These are phyloP conservation scores for Galeopterus variegatus DNA, from an alignment of 2,113 vertebrate genomes.

Conservation along the genomic window DNA sequence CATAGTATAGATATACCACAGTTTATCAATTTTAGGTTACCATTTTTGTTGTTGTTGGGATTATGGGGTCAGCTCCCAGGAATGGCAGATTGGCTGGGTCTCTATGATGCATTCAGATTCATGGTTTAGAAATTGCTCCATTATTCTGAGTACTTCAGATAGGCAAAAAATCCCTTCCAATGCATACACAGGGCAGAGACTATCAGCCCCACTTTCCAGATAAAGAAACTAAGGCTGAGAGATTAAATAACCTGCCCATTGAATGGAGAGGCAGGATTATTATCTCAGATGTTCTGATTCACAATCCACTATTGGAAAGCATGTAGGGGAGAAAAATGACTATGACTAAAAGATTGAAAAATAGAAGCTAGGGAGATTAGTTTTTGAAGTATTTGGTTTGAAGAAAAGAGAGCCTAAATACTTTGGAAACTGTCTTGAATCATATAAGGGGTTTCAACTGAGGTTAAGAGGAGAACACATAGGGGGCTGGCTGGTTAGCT, in stretches of 20 bases:
- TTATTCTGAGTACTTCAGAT: not conserved
- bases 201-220: not conserved
- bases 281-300: not conserved
- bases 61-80: not conserved
- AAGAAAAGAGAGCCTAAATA: not conserved
- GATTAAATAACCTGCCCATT: not conserved
- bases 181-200: not conserved
- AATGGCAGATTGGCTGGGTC: not conserved
- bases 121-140: not conserved
- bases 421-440: not conserved
- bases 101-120: not conserved
- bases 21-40: not conserved
- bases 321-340: not conserved
- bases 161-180: not conserved
- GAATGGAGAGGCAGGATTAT: not conserved
- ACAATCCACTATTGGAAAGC: not conserved
- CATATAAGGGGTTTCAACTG: not conserved
- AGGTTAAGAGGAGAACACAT: not conserved
- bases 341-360: not conserved
- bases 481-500: too few relatives aligned
- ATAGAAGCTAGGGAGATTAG: not conserved
- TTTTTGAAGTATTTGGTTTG: not conserved
- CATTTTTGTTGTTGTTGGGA: not conserved
- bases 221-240: conserved; percentile 3
- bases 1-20: not conserved